These are phyloP conservation scores for Larimichthys polyactis DNA, from an alignment of 2,113 vertebrate genomes.

Conservation along the genomic window DNA sequence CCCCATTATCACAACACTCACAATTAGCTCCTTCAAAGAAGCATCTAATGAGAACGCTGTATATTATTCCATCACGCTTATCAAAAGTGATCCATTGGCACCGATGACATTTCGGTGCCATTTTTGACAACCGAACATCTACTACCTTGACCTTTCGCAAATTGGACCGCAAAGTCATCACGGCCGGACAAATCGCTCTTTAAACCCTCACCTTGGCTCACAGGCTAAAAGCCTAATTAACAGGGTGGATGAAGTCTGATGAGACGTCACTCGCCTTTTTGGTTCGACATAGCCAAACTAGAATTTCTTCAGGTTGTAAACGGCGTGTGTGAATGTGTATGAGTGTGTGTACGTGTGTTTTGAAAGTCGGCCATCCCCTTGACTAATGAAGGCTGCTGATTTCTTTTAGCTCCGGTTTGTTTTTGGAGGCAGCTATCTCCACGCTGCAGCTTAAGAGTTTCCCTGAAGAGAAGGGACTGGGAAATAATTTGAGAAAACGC, in stretches of 20 bases:
- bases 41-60: slow-evolving; percentile 70
- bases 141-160: slow-evolving; percentile 86
- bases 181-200: slow-evolving; percentile 78
- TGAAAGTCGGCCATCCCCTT: slow-evolving; percentile 63
- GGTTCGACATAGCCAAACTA: slow-evolving; percentile 28
- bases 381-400: slow-evolving; percentile 77
- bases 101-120: slow-evolving; percentile 84
- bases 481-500: slow-evolving; percentile 75
- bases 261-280: slow-evolving; percentile 51
- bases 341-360: slow-evolving; percentile 18
- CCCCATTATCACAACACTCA: slow-evolving; percentile 7
- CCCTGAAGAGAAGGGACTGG: slow-evolving; percentile 83
- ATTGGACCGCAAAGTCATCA: slow-evolving; percentile 85
- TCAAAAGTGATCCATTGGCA: slow-evolving; percentile 79
- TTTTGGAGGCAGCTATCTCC: slow-evolving; percentile 86
- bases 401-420: slow-evolving; percentile 69
- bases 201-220: slow-evolving; percentile 81
- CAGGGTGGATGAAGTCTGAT: slow-evolving; percentile 66
- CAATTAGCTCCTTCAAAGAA: slow-evolving; percentile 57
- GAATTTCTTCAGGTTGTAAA: slow-evolving; percentile 58
- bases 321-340: not conserved
- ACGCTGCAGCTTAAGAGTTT: slow-evolving; percentile 84
- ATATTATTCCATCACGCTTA: slow-evolving; percentile 62
- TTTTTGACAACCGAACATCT: slow-evolving; percentile 83
- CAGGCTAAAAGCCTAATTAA: slow-evolving; percentile 80